Base-by-base conservation (phyloP, 2,113 vertebrate genomes). In the Thunnus maccoyii region DNA sequence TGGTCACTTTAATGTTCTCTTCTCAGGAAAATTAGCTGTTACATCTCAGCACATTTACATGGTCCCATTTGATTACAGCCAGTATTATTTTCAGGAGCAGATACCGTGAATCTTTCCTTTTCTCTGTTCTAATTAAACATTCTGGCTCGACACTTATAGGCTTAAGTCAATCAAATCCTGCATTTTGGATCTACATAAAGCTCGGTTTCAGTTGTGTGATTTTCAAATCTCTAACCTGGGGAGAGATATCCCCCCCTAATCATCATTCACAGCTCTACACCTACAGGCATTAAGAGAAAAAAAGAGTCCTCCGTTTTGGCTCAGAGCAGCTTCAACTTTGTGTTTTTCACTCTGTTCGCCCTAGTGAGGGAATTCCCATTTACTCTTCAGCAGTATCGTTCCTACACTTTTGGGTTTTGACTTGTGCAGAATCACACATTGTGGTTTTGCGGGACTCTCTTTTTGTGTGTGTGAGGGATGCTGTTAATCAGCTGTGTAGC, bases 401-500 rank as follows among this genome's bases (percentile, higher is more conserved):
- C 41, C 17, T 57, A n/a, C 61, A 76, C 78, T 52, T 89, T 70
- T 80, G 72, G 48, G 77, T 65, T 72, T 57, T 30, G 58, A 60
- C 78, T 63, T 78, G 50, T 62, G 74, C 55, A 71, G 47, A 74
- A 63, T 84, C 66, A 64, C 72, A 56, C 52, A 16, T 44, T 66
- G 72, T 25, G 72, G 44, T 63, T 78, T 56, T 55, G 64, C 67
- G 22, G 63, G 78, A 79, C 68, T 86, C 52, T 75, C 10, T 74
- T n/a, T 47, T 46, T 77, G 67, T 76, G 66, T 72, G 44, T 72
- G 60, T 72, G 74, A 67, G 67, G 62, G 50, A 62, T 71, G 50
- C 71, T 82, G 66, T 72, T 87, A 77, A 91, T 92, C 89, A 89
- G 86, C 86, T 76, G 86, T 75, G 69, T 50, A 76, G 88, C 90